Evolutionary conservation across 1,140 invertebrate genomes (phyloP).

Genomic region (Protaetia brevitarsis): DNA sequence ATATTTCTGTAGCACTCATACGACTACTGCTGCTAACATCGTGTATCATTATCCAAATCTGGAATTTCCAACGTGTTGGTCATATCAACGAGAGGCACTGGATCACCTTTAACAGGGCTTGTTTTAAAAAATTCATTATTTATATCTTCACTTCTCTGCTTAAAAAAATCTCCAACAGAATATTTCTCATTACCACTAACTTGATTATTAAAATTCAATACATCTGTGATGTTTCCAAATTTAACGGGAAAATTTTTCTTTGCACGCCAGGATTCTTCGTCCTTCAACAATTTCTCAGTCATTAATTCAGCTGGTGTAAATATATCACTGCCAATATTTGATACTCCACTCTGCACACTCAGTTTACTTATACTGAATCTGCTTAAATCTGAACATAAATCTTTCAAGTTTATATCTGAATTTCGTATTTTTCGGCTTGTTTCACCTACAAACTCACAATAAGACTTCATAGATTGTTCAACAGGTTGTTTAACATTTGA

Average conservation of each 20-base stretch:
- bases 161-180: conserved; percentile 22
- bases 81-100: conserved; percentile 14
- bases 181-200: background rate
- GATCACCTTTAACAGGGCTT: conserved; percentile 13
- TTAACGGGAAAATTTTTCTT: background rate
- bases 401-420: conserved; percentile 21
- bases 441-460: background rate
- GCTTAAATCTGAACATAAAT: conserved; percentile 17
- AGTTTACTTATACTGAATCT: background rate
- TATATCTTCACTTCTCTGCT: background rate
- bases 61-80: conserved; percentile 15
- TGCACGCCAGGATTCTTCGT: conserved; percentile 23
- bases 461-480: background rate
- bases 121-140: conserved; percentile 1
- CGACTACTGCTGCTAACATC: background rate
- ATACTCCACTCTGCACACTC: background rate
- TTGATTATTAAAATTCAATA: background rate
- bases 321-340: background rate
- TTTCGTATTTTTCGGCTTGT: conserved; percentile 17
- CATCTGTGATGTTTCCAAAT: background rate
- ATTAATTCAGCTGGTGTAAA: conserved; percentile 24
- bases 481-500: background rate
- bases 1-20: conserved; percentile 12
- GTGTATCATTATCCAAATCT: background rate
- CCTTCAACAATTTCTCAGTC: background rate